A percentile compares a stretch with the other conserved stretches of the same genome.
Conservation (phyloP, 2,113 vertebrate species). For the Barbus barbus region DNA sequence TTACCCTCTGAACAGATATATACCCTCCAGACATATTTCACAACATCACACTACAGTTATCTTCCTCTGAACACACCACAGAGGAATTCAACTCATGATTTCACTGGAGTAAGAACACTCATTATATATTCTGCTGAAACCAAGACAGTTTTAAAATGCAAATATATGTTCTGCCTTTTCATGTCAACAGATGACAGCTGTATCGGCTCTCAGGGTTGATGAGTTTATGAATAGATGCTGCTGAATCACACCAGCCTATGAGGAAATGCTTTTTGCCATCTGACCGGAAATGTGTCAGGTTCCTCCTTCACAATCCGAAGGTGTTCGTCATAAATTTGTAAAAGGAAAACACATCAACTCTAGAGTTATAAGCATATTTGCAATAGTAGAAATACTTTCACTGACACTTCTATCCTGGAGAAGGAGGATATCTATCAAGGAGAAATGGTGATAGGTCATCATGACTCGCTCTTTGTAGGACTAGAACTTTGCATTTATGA, state of each 20-base stretch:
- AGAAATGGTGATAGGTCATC: not conserved
- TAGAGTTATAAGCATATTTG: not conserved
- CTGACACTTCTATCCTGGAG: not conserved
- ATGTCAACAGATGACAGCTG: slow-evolving; percentile 8
- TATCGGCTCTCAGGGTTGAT: not conserved
- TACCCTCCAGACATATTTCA: slow-evolving; percentile 30
- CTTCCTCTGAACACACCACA: slow-evolving; percentile 5
- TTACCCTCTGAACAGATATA: slow-evolving; percentile 30
- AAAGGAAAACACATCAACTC: not conserved
- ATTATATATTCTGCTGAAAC: not conserved
- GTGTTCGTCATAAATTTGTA: not conserved
- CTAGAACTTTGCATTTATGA: not conserved
- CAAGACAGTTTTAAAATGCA: not conserved
- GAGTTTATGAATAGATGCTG: not conserved
- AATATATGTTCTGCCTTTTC: not conserved
- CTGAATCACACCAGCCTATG: not conserved
- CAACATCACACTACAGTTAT: slow-evolving; percentile 10
- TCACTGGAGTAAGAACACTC: not conserved
- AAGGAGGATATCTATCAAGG: not conserved
- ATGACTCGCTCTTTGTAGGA: not conserved
- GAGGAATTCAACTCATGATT: slow-evolving; percentile 1
- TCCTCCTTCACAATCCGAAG: slow-evolving; percentile 12
- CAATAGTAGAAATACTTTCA: not conserved
- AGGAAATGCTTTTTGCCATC: slow-evolving; percentile 17
- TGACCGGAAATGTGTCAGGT: slow-evolving; percentile 17